These are phyloP conservation scores for Gerris lacustris DNA, from an alignment of 2,888 invertebrate species.

Conservation along the genomic window DNA sequence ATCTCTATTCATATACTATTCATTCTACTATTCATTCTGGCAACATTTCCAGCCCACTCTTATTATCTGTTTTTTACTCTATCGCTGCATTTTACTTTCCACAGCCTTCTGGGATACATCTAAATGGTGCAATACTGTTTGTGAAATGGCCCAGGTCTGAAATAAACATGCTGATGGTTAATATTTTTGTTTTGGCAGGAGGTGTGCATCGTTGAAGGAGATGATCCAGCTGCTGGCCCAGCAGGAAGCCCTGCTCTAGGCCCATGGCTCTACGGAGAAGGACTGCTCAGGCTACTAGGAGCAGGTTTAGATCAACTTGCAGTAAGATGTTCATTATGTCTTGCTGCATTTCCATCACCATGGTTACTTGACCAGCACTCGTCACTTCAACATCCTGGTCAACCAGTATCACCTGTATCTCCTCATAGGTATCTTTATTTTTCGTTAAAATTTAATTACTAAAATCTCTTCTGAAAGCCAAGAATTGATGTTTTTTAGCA, in stretches of 20 bases:
- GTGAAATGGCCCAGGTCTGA: too few relatives aligned
- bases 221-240: constrained; percentile 32
- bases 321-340: constrained; percentile 62
- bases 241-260: constrained; percentile 29
- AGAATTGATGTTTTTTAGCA: too few relatives aligned
- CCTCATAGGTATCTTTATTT: constrained; percentile 21
- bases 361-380: constrained; percentile 79
- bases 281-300: constrained; percentile 22
- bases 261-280: constrained; percentile 27
- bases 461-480: too few relatives aligned
- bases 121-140: too few relatives aligned
- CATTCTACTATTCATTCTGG: too few relatives aligned
- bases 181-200: constrained; percentile 28
- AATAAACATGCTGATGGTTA: too few relatives aligned
- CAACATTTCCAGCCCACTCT: too few relatives aligned
- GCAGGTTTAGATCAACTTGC: constrained; percentile 24
- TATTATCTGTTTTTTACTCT: too few relatives aligned
- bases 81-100: too few relatives aligned
- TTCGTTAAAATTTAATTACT: too few relatives aligned
- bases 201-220: constrained; percentile 32
- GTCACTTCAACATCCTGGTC: constrained; percentile 63
- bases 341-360: constrained; percentile 75
- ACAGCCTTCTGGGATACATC: too few relatives aligned
- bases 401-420: constrained; percentile 26
- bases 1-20: too few relatives aligned